A percentile compares a stretch with the other conserved stretches of the same genome.
phyloP scores from a whole-genome alignment of 1,140 invertebrate genomes.

The Leptinotarsa defecta region DNA sequence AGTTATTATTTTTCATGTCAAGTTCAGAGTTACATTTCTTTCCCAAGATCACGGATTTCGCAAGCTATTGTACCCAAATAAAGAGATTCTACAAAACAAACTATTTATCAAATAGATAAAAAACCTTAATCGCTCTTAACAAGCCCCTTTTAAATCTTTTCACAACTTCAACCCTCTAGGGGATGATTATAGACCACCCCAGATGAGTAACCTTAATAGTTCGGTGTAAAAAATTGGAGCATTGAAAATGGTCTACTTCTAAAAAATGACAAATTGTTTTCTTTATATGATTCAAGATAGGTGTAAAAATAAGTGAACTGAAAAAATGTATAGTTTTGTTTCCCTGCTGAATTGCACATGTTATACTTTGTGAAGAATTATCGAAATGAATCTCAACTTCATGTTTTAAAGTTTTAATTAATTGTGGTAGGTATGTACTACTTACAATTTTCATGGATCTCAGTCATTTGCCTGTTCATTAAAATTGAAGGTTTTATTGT shows the following conservation, averaged over 20 bases:
- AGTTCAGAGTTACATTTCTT: neutral
- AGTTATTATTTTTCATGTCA: no score
- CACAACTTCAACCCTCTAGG: slow-evolving; percentile 20
- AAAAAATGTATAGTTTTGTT: slow-evolving; percentile 14
- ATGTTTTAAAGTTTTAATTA: no score
- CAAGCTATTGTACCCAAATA: slow-evolving; percentile 14
- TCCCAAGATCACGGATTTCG: slow-evolving; percentile 16
- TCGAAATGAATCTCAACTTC: no score
- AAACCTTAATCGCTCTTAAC: slow-evolving; percentile 30
- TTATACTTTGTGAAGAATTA: neutral
- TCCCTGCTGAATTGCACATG: neutral
- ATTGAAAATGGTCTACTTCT: slow-evolving; percentile 16
- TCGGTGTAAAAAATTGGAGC: slow-evolving; percentile 31
- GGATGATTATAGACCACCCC: slow-evolving; percentile 24
- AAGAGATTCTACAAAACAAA: slow-evolving; percentile 25
- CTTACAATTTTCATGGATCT: no score
- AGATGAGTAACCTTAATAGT: slow-evolving; percentile 20
- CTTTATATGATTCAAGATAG: slow-evolving; percentile 27
- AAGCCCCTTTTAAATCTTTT: slow-evolving; percentile 27
- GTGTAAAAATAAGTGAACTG: slow-evolving; percentile 29
- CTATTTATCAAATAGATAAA: slow-evolving; percentile 32
- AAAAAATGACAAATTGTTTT: slow-evolving; percentile 31
- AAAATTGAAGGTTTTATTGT: no score
- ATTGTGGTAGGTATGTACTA: no score
- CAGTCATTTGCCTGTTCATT: no score